Evolutionary conservation across 2,113 vertebrate genomes (phyloP), one percentile per base, ranked within the genome.

Genomic region (Papio anubis): DNA sequence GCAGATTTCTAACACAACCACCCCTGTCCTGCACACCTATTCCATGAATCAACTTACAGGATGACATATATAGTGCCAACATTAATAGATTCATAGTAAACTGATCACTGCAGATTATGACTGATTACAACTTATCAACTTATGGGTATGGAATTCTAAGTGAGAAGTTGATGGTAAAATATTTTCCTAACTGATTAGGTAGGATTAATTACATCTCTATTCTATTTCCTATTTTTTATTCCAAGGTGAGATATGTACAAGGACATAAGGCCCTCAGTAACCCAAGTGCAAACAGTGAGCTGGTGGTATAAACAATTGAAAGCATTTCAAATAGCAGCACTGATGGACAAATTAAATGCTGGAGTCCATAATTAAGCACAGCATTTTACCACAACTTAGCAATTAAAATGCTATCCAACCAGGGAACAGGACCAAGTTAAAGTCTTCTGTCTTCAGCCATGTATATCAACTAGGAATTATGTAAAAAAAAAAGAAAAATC

Each of bases 331-430:
- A 96, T 10, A 97, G 92, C 32, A 97, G 78, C 78, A 6, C 18
- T 11, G 95, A 97, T 52, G 35, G 95, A 92, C 43, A 86, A 95
- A 94, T 88, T 83, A 98, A 94, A 94, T 50, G 86, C 76, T 16
- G 16, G 6, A 88, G 86, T 61, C 73, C 93, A 4, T 92, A 93
- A 96, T 94, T 97, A 98, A 96, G 85, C 94, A 89, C 18, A 96
- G 92, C 40, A 97, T 82, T 88, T 93, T 81, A 85, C 82, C 84
- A 92, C 80, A 91, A 98, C 80, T 93, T 61, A 55, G 96, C 90
- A 97, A 96, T 97, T 97, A 97, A 96, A 97, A 93, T 18, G 52
- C 68, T 35, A 66, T 91, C 91, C 40, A 94, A 40, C 57, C 61
- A 93, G 40, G 38, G 73, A 95, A 88, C 6, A 68, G 79, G 81